Evolutionary conservation across 23 tunicate species (phyloP).

Genomic region (Clavelina lepadiformis): DNA sequence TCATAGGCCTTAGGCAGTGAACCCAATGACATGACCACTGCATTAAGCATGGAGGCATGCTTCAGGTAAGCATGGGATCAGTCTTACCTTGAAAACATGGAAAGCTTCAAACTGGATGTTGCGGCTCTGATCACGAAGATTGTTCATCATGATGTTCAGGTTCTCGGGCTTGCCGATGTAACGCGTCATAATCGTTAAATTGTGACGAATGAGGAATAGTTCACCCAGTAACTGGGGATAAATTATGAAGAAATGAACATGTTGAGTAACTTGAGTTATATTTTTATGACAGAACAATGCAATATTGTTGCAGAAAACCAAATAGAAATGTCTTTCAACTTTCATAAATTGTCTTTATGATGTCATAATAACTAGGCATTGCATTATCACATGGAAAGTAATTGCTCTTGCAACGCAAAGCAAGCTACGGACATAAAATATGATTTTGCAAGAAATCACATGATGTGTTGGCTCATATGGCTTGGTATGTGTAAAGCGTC

Average conservation of each 20-base stretch:
- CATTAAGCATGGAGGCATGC: neutral
- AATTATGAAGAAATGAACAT: neutral
- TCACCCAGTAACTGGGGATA: slow-evolving; percentile 72
- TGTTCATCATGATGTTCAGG: slow-evolving; percentile 96
- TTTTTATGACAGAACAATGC: neutral
- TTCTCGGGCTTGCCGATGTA: slow-evolving; percentile 90
- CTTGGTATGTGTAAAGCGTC: too few species aligned
- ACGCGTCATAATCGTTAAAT: slow-evolving; percentile 84
- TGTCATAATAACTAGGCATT: too few species aligned
- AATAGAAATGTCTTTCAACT: too few species aligned
- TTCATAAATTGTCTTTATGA: too few species aligned
- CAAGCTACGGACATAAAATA: too few species aligned
- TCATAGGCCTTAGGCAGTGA: neutral
- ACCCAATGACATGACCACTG: neutral
- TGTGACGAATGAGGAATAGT: slow-evolving; percentile 88
- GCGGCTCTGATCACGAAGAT: slow-evolving; percentile 73
- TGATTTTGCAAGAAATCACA: too few species aligned
- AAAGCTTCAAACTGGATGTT: slow-evolving; percentile 99
- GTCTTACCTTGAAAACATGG: slow-evolving; percentile 90
- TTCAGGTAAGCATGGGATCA: neutral
- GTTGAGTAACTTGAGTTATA: neutral
- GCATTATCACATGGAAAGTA: too few species aligned
- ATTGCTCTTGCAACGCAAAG: too few species aligned
- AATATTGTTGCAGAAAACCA: too few species aligned
- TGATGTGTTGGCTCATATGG: too few species aligned